Evolutionary conservation across 2,113 vertebrate species (phyloP).

Genomic region (Fregetta grallaria): DNA sequence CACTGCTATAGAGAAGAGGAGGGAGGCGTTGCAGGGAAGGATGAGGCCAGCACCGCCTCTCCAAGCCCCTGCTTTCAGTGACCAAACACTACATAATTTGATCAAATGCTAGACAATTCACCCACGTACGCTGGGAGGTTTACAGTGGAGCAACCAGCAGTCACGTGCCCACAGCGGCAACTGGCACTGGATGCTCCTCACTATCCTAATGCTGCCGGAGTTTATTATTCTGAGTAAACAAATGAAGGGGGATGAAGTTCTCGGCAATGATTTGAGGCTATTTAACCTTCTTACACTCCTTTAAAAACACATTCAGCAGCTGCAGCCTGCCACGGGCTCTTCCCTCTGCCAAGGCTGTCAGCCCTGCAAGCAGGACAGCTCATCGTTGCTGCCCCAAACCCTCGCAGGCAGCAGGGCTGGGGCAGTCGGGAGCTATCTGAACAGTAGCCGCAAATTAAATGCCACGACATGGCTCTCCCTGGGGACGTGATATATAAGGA

Average conservation of each 20-base stretch:
- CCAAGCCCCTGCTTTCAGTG: neutral
- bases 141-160: neutral
- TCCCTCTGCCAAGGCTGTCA: neutral
- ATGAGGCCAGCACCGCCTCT: neutral
- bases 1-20: neutral
- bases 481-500: neutral
- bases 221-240: constrained; percentile 15
- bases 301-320: neutral
- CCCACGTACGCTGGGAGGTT: neutral
- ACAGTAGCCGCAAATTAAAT: neutral
- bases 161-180: neutral
- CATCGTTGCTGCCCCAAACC: neutral
- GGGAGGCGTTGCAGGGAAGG: neutral
- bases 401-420: rapidly evolving
- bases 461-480: neutral
- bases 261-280: neutral
- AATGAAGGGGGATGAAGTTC: neutral
- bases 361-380: neutral
- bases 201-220: neutral
- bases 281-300: neutral
- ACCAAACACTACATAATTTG: neutral
- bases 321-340: neutral
- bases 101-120: neutral
- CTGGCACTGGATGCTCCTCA: neutral
- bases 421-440: neutral